These are phyloP conservation scores for Anniella stebbinsi DNA, from an alignment of 2,797 vertebrate species.

Conservation along the genomic window DNA sequence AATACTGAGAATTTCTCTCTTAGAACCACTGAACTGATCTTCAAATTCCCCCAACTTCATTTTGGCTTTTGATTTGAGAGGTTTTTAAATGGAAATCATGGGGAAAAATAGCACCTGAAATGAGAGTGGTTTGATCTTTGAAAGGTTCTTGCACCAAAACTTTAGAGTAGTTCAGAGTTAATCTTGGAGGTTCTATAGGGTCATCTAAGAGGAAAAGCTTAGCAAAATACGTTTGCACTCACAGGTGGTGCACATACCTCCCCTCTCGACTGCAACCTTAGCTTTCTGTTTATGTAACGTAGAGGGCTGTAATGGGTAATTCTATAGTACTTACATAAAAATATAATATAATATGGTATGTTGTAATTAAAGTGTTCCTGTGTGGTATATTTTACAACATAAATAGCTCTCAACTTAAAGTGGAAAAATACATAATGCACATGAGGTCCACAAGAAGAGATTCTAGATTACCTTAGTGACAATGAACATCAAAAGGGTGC, in stretches of 20 bases:
- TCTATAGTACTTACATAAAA: not conserved
- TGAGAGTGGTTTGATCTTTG: not conserved
- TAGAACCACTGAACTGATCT: not conserved
- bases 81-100: not conserved
- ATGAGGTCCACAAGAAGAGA: not conserved
- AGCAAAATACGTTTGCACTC: not conserved
- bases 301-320: not conserved
- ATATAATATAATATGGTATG: not conserved
- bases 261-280: not conserved
- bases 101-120: not conserved
- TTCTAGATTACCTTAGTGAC: not conserved
- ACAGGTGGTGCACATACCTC: not conserved
- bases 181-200: not conserved
- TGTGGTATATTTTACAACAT: not conserved
- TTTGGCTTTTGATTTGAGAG: not conserved
- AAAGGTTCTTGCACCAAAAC: not conserved
- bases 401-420: not conserved
- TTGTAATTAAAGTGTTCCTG: conserved; percentile 7
- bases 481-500: not conserved
- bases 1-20: not conserved
- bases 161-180: not conserved
- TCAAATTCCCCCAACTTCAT: not conserved
- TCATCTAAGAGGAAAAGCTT: not conserved
- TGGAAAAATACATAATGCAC: not conserved
- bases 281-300: not conserved